Percentiles rank a stretch among this genome's conserved stretches.
Evolutionary conservation across 2,113 vertebrate species (phyloP).

Genomic region (Hoplias malabaricus): DNA sequence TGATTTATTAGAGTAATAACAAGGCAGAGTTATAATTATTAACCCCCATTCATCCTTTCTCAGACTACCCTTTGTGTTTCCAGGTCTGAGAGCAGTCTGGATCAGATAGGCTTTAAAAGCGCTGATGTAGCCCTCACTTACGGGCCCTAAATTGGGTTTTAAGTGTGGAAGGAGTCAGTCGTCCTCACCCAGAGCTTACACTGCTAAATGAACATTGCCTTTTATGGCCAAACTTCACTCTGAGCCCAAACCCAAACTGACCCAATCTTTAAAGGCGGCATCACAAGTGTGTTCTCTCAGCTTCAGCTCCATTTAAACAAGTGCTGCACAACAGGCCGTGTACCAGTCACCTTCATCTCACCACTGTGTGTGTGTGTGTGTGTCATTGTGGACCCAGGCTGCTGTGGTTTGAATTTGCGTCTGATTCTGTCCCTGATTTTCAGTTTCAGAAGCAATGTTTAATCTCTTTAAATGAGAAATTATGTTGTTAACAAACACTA

Average conservation of each 20-base stretch:
- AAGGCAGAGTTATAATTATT: too few species aligned
- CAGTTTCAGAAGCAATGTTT: too few species aligned
- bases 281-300: neutral
- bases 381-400: too few species aligned
- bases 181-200: neutral
- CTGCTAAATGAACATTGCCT: constrained; percentile 8
- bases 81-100: neutral
- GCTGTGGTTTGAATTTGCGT: too few species aligned
- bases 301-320: neutral
- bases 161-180: neutral
- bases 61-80: neutral
- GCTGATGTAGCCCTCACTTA: neutral
- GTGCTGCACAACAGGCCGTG: too few species aligned
- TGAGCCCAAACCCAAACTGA: neutral
- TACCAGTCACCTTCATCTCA: too few species aligned
- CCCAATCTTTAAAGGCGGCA: neutral
- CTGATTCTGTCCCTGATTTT: too few species aligned
- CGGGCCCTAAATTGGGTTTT: constrained; percentile 6
- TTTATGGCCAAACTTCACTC: constrained; percentile 1
- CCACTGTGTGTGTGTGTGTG: too few species aligned
- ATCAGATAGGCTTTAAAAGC: constrained; percentile 5
- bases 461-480: too few species aligned
- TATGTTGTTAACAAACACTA: too few species aligned
- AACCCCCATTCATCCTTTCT: too few species aligned
- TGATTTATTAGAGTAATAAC: too few species aligned